These are phyloP conservation scores for Aspidiotus destructor DNA, from an alignment of 2,888 invertebrate genomes.

Conservation along the genomic window DNA sequence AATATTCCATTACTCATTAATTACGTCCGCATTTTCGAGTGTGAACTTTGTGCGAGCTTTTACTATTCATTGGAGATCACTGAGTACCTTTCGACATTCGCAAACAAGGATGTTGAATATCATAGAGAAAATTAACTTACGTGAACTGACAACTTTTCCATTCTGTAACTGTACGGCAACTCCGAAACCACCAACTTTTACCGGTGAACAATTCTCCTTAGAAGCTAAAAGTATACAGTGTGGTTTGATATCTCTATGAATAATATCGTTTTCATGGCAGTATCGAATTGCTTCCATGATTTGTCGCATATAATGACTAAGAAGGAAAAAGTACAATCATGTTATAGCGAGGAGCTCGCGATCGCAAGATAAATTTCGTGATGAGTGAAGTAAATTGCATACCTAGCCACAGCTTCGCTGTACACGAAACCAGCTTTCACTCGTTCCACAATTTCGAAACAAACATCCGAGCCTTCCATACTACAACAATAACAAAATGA, in stretches of 20 bases:
- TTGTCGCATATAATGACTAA: constrained; percentile 97
- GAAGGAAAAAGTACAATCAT: constrained; percentile 37
- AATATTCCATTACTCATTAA: constrained; percentile 7
- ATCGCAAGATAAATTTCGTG: background rate
- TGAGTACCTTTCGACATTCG: too few species aligned
- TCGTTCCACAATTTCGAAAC: constrained; percentile 93
- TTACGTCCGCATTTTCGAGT: background rate
- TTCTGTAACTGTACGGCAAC: constrained; percentile 89
- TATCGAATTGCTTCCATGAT: constrained; percentile 92
- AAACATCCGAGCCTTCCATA: constrained; percentile 97
- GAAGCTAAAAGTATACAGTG: constrained; percentile 93
- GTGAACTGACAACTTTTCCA: constrained; percentile 56
- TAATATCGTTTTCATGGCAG: constrained; percentile 96
- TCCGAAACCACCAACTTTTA: constrained; percentile 95
- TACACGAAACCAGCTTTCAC: constrained; percentile 96
- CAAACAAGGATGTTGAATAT: too few species aligned
- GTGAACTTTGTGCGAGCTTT: background rate
- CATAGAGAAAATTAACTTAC: constrained; percentile 41
- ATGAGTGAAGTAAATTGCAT: constrained; percentile 35
- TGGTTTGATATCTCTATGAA: constrained; percentile 94
- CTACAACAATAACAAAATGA: constrained; percentile 46
- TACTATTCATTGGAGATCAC: too few species aligned
- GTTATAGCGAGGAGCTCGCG: too few species aligned
- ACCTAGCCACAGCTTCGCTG: constrained; percentile 99
- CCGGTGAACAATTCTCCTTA: constrained; percentile 94